Conservation (phyloP, 2,113 vertebrate genomes). For the Argyrosomus japonicus region DNA sequence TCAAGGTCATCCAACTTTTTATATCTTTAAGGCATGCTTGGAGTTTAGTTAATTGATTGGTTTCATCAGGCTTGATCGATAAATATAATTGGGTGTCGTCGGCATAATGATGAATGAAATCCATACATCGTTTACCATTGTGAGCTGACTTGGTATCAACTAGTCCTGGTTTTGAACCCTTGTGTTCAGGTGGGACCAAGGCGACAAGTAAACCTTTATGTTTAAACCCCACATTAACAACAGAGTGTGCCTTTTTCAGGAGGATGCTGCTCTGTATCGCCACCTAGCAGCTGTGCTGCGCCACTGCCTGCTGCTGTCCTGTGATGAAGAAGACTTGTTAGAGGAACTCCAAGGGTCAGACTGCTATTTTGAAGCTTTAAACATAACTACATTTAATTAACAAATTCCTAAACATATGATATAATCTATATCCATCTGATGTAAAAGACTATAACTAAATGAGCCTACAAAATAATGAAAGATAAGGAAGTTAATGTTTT, state of each 20-base stretch:
- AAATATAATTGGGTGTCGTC: too few relatives aligned
- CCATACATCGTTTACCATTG: too few relatives aligned
- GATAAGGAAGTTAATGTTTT: background rate
- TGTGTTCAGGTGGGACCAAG: too few relatives aligned
- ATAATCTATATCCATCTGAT: background rate
- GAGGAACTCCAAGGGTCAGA: conserved; percentile 79
- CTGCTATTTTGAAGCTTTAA: background rate
- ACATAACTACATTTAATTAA: background rate
- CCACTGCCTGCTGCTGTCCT: conserved; percentile 70
- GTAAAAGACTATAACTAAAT: background rate
- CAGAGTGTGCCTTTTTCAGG: conserved; percentile 47
- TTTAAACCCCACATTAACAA: too few relatives aligned
- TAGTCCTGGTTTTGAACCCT: too few relatives aligned
- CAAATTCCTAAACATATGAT: too few relatives aligned
- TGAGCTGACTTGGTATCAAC: too few relatives aligned
- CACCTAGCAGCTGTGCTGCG: conserved; percentile 76
- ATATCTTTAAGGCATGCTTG: too few relatives aligned
- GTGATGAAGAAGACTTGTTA: conserved; percentile 66
- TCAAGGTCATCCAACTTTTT: too few relatives aligned
- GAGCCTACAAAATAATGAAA: background rate
- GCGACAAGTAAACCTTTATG: background rate
- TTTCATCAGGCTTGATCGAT: too few relatives aligned
- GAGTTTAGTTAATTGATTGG: too few relatives aligned
- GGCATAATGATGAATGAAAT: too few relatives aligned
- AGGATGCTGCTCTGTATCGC: conserved; percentile 77